Base-by-base conservation (phyloP, 2,888 invertebrate species). In the Troilus luridus region DNA sequence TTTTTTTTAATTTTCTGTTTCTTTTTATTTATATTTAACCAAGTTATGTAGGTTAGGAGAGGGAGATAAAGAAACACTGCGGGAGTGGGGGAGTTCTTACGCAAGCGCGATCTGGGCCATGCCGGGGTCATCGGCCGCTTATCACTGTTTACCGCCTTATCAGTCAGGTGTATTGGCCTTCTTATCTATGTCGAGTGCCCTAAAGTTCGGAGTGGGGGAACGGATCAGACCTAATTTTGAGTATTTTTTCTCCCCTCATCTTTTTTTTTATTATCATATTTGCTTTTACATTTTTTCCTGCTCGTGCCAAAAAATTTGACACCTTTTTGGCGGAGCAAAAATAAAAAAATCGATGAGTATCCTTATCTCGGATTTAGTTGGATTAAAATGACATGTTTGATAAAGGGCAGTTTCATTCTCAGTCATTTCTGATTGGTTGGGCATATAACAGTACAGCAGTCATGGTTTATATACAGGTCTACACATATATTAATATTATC, bases 141-240 rank as follows among this genome's bases (percentile, higher is more conserved):
- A 91, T 88, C 72, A 64, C 88, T 88, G 58, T 91, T 88, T 88
- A 67, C 88, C 60, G 64, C 27, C 64, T 60, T 88, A 88, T 88
- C 88, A 88, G 60, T 88, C 88, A 60, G 88, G 88, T 60, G 88
- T 64, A 64, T 62, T 59, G 88, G 59, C 60, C 88, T 58, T 54
- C 60, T 88, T 64, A 88, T 64, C 64, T 11, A 3, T 62, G 24
- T 88, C 27, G 62, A 88, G 88, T 88, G 60, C 5, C 60, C 56
- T 56, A n/a, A 60, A 62, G 88, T 11, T 8, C 8, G 27, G 27
- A 12, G 62, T n/a, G 88, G 88, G 88, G 88, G 88, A 24, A 88
- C n/a, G 41, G 19, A 88, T 85, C 85, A 85, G 56, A 85, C 85
- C 85, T 54, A 85, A 58, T 85, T 85, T 85, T 56, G 56, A 56